These are phyloP conservation scores for Pavo muticus DNA, from an alignment of 2,113 vertebrate species.

Conservation along the genomic window DNA sequence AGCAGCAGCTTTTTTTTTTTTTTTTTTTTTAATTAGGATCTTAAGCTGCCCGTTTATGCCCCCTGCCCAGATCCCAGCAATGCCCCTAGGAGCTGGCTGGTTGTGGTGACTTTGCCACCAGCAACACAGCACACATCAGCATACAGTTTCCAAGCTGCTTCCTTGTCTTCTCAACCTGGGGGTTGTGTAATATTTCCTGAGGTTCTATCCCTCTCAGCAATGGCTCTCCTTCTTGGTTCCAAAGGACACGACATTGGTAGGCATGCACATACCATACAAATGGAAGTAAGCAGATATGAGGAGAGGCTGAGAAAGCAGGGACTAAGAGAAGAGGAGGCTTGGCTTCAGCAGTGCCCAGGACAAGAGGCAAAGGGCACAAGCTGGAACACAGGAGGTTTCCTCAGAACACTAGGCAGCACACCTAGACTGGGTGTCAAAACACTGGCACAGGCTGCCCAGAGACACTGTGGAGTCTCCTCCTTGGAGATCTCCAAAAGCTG, in stretches of 20 bases:
- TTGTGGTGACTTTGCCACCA: fast-evolving
- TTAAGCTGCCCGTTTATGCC: background rate
- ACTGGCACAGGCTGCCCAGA: background rate
- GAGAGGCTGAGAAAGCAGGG: background rate
- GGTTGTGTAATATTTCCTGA: background rate
- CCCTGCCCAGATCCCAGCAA: background rate
- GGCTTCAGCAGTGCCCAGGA: background rate
- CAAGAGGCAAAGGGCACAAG: background rate
- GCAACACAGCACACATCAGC: background rate
- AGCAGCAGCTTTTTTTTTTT: background rate
- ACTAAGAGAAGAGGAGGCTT: background rate
- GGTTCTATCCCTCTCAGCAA: background rate
- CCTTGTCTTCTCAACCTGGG: background rate
- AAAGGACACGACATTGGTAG: background rate
- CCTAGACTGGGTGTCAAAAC: background rate
- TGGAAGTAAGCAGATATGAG: background rate
- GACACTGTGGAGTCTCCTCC: background rate
- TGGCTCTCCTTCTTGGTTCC: background rate
- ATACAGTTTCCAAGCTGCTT: background rate
- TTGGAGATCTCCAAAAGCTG: background rate
- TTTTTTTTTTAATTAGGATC: background rate
- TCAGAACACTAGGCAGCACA: background rate
- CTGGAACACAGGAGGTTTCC: background rate
- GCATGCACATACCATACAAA: fast-evolving
- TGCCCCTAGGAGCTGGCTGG: background rate